These are phyloP conservation scores for Limenitis camilla DNA, from an alignment of 2,888 invertebrate species.

Conservation along the genomic window DNA sequence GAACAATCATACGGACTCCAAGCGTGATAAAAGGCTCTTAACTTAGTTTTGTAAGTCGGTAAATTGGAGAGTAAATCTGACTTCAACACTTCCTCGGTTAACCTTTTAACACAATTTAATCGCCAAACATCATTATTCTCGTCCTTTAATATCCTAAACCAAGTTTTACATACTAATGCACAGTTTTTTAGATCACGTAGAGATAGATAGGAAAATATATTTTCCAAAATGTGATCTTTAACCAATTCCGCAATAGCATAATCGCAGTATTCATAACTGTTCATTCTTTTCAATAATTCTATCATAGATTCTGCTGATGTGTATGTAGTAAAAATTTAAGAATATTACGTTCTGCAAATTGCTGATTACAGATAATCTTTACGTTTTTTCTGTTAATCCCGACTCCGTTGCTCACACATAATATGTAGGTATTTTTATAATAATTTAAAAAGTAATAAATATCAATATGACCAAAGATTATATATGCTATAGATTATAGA, in stretches of 20 bases:
- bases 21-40: slow-evolving; percentile 93
- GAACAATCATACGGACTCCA: slow-evolving; percentile 99
- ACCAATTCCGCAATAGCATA: slow-evolving; percentile 69
- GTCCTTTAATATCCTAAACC: slow-evolving; percentile 92
- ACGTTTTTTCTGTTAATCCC: neutral
- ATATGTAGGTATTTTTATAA: no score
- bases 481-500: no score
- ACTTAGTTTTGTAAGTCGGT: slow-evolving; percentile 92
- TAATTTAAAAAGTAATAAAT: no score
- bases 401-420: no score
- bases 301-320: neutral
- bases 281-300: slow-evolving; percentile 9
- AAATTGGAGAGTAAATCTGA: slow-evolving; percentile 92
- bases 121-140: slow-evolving; percentile 98
- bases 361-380: no score
- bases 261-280: slow-evolving; percentile 12
- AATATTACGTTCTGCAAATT: neutral
- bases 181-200: slow-evolving; percentile 91
- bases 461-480: no score
- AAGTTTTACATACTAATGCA: slow-evolving; percentile 93
- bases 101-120: slow-evolving; percentile 87
- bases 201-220: slow-evolving; percentile 92
- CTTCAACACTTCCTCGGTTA: slow-evolving; percentile 89
- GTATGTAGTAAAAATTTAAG: neutral
- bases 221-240: slow-evolving; percentile 88